Percentiles rank a stretch among this genome's conserved stretches.
Conservation (phyloP, 2,888 invertebrate species). For the Eupithecia dodoneata region DNA sequence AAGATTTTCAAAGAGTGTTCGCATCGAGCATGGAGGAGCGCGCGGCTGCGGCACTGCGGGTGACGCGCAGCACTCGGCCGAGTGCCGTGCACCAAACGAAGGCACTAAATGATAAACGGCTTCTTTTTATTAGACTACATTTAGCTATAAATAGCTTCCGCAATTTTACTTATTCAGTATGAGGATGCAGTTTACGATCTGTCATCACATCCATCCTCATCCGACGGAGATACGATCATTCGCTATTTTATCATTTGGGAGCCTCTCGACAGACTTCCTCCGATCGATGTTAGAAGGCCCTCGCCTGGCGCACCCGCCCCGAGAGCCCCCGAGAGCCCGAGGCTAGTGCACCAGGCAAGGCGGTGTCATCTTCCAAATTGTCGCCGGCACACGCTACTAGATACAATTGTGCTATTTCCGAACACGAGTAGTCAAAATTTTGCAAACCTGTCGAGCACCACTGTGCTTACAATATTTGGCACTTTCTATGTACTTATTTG, state of each 20-base stretch:
- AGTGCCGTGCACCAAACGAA: conserved; percentile 72
- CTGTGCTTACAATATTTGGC: conserved; percentile 82
- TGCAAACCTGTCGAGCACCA: conserved; percentile 78
- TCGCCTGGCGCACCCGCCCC: not conserved
- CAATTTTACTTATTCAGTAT: conserved; percentile 63
- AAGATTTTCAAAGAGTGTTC: conserved; percentile 31
- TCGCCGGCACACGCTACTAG: conserved; percentile 64
- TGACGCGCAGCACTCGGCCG: conserved; percentile 66
- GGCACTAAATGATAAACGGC: conserved; percentile 83
- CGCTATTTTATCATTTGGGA: conserved; percentile 82
- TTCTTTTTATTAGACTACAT: conserved; percentile 60
- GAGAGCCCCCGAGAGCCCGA: not conserved
- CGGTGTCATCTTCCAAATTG: conserved; percentile 58
- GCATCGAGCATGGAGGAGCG: conserved; percentile 42
- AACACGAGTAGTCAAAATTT: conserved; percentile 77
- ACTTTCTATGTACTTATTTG: conserved; percentile 67
- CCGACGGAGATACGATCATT: conserved; percentile 60
- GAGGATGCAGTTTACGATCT: conserved; percentile 64
- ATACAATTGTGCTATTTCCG: conserved; percentile 65
- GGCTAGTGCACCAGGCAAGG: not conserved
- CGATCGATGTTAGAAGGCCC: conserved; percentile 70
- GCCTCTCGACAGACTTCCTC: conserved; percentile 71
- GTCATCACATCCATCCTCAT: conserved; percentile 57
- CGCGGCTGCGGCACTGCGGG: conserved; percentile 41
- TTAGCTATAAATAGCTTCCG: conserved; percentile 64